These are phyloP conservation scores for Pangasianodon gigas DNA, from an alignment of 2,113 vertebrate species.

Conservation along the genomic window DNA sequence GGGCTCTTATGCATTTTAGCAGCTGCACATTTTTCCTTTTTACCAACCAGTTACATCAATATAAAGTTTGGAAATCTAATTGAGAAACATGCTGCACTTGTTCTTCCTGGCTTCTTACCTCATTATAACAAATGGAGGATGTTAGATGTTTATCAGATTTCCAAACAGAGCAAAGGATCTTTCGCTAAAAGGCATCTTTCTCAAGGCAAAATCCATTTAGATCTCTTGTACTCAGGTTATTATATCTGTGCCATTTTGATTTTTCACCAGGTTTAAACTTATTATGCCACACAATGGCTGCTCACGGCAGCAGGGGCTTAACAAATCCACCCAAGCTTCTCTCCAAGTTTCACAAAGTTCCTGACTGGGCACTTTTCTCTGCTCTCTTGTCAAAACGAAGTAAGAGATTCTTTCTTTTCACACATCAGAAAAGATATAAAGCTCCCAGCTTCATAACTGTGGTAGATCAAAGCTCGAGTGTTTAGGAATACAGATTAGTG, in stretches of 20 bases:
- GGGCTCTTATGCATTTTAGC: constrained; percentile 52
- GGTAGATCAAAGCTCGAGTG: constrained; percentile 46
- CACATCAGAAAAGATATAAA: constrained; percentile 57
- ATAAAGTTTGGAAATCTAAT: constrained; percentile 60
- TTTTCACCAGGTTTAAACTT: constrained; percentile 53
- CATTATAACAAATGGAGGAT: constrained; percentile 59
- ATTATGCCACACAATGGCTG: constrained; percentile 51
- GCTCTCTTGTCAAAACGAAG: constrained; percentile 52
- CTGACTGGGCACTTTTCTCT: constrained; percentile 41
- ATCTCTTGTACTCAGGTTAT: constrained; percentile 52
- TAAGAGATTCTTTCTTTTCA: constrained; percentile 53
- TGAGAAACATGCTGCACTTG: constrained; percentile 47
- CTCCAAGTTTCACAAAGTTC: constrained; percentile 37
- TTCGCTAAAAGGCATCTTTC: constrained; percentile 57
- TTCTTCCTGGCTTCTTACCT: constrained; percentile 49
- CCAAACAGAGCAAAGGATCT: constrained; percentile 55
- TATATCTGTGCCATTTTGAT: constrained; percentile 47
- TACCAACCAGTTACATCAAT: constrained; percentile 55
- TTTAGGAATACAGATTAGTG: constrained; percentile 63
- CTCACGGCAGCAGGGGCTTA: constrained; percentile 26
- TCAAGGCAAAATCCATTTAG: constrained; percentile 59
- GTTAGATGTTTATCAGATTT: constrained; percentile 63
- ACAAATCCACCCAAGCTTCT: constrained; percentile 52
- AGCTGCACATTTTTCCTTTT: constrained; percentile 50
- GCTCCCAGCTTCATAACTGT: constrained; percentile 37